These are phyloP conservation scores for Vombatus ursinus DNA, from an alignment of 2,113 vertebrate genomes.

Conservation along the genomic window DNA sequence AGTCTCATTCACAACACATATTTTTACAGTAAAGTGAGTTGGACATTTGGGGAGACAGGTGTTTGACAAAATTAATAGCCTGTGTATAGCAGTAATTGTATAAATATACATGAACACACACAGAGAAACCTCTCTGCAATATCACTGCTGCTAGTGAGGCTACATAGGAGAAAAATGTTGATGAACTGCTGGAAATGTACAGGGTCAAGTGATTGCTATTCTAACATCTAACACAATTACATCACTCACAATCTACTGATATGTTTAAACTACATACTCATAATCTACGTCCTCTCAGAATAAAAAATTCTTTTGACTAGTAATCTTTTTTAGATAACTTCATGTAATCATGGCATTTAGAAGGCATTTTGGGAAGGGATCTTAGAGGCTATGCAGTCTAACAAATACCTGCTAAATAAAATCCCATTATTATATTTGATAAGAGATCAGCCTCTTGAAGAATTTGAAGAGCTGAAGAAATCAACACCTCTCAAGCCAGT, in stretches of 20 bases:
- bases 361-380: not conserved
- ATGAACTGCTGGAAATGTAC: not conserved
- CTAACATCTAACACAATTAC: slow-evolving; percentile 19
- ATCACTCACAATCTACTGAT: not conserved
- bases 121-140: not conserved
- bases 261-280: not conserved
- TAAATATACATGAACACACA: slow-evolving; percentile 41
- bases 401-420: not conserved
- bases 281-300: not conserved
- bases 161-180: slow-evolving; percentile 3
- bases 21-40: not conserved
- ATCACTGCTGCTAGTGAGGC: not conserved
- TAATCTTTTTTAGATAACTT: not conserved
- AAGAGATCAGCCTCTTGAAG: not conserved
- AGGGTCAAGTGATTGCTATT: not conserved
- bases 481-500: not conserved
- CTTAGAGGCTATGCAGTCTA: not conserved
- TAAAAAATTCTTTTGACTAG: not conserved
- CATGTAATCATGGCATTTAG: not conserved
- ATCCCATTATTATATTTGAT: not conserved
- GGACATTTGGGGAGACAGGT: not conserved
- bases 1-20: not conserved
- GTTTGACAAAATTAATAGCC: slow-evolving; percentile 16
- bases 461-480: not conserved
- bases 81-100: not conserved